Percentiles rank a stretch among this genome's conserved stretches.
Evolutionary conservation across 2,888 invertebrate genomes (phyloP).

Genomic region (Eupithecia exiguata): DNA sequence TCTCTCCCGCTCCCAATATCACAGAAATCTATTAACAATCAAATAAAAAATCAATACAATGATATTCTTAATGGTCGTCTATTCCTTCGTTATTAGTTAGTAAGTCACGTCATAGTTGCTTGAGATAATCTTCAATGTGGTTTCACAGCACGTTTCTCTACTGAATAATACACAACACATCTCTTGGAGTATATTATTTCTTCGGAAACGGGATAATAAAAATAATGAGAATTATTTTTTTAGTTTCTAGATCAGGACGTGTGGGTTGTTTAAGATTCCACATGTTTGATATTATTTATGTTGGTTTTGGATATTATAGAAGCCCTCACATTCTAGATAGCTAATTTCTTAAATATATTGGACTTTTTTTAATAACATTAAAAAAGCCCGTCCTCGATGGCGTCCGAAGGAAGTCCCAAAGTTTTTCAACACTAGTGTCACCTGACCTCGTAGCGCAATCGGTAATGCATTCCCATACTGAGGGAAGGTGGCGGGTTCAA

Average conservation of each 20-base stretch:
- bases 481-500: no score
- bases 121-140: conserved; percentile 8
- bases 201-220: conserved; percentile 1
- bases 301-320: neutral
- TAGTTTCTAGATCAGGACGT: conserved; percentile 3
- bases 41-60: neutral
- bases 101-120: neutral
- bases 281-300: conserved; percentile 7
- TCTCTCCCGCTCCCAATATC: no score
- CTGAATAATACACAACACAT: neutral
- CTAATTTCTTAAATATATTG: no score
- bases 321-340: neutral
- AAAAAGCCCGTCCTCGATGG: no score
- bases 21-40: no score
- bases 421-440: no score
- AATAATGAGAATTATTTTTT: conserved; percentile 17
- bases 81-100: neutral
- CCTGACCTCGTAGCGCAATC: no score
- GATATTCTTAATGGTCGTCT: neutral
- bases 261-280: neutral
- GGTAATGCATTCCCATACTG: no score
- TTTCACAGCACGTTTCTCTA: neutral
- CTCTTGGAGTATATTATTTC: conserved; percentile 8
- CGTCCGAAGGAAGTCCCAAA: no score
- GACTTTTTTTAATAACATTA: no score